Evolutionary conservation across 1,140 invertebrate species (phyloP), one percentile per base, ranked within the genome.

Genomic region (Cheumatopsyche charites): DNA sequence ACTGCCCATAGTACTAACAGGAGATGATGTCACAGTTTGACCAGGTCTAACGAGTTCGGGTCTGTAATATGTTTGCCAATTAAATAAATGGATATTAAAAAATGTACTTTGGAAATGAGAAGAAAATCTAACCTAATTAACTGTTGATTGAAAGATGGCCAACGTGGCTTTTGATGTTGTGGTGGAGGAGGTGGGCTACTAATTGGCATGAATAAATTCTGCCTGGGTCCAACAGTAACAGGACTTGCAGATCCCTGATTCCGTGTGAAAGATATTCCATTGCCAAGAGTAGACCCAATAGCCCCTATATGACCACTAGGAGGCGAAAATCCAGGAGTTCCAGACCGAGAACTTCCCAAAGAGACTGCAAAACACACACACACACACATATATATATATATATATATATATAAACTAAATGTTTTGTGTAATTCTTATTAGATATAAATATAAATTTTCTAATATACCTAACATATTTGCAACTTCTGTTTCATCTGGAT

Each of bases 401-500:
- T 4, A 36, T 3, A 9, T 36, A 36, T 4, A 36, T 36, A 36
- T 36, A 36, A 36, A 36, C 3, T 36, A 9, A 36, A 3, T 36
- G 3, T 4, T 9, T 3, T 36, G 9, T 9, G 29, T 36, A 9
- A 36, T 36, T 36, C 29, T 4, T 36, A 36, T 36, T 36, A n/a
- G n/a, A n/a, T n/a, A n/a, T n/a, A n/a, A n/a, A n/a, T n/a, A n/a
- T 23, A 17, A 43, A 43, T 7, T 23, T 29, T 41, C 25, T 78
- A 79, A 82, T 80, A 78, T 85, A 94, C 92, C 92, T 61, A 98
- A 86, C 93, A 98, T 96, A 82, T 96, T 97, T 42, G 96, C 97
- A 70, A 94, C 96, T 86, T 98, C 96, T 6, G 94, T 97, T 86
- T 97, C 96, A 79, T 97, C 95, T 77, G 92, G 91, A 83, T 96